phyloP scores from a whole-genome alignment of 2,888 invertebrate species.

The Drosophila rellima region DNA sequence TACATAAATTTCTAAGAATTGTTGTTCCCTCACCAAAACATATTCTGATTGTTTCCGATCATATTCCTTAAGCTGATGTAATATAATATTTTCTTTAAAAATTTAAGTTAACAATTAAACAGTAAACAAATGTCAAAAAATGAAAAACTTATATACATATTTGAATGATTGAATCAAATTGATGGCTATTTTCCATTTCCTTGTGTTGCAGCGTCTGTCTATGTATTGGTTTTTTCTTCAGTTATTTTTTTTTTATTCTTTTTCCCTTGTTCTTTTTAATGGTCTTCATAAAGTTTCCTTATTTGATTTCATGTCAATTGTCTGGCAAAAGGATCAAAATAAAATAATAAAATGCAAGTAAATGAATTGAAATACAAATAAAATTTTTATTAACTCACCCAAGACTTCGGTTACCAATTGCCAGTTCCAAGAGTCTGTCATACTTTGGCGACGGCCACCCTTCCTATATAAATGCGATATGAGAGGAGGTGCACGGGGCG shows the following conservation, averaged over 20 bases:
- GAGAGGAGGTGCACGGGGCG: neutral
- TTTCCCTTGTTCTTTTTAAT: constrained; percentile 43
- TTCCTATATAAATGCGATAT: neutral
- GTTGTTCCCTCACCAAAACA: no score
- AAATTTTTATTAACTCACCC: constrained; percentile 73
- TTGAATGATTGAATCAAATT: constrained; percentile 13
- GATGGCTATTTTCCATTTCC: constrained; percentile 14
- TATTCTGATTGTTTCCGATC: no score
- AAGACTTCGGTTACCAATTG: constrained; percentile 39
- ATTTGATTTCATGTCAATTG: constrained; percentile 78
- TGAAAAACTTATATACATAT: constrained; percentile 5
- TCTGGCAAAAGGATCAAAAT: constrained; percentile 61
- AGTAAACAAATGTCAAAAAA: constrained; percentile 4
- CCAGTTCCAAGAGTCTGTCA: constrained; percentile 14
- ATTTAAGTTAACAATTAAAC: neutral
- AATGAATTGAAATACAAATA: constrained; percentile 79
- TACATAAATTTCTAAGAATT: neutral
- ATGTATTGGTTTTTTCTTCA: constrained; percentile 7
- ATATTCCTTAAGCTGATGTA: neutral
- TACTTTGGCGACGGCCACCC: constrained; percentile 1
- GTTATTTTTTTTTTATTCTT: neutral
- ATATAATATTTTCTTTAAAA: neutral
- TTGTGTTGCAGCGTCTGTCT: neutral
- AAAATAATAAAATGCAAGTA: constrained; percentile 76
- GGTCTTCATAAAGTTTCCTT: constrained; percentile 62